Base-by-base conservation (phyloP, 2,888 invertebrate genomes). In the Pyrochroa serraticornis region DNA sequence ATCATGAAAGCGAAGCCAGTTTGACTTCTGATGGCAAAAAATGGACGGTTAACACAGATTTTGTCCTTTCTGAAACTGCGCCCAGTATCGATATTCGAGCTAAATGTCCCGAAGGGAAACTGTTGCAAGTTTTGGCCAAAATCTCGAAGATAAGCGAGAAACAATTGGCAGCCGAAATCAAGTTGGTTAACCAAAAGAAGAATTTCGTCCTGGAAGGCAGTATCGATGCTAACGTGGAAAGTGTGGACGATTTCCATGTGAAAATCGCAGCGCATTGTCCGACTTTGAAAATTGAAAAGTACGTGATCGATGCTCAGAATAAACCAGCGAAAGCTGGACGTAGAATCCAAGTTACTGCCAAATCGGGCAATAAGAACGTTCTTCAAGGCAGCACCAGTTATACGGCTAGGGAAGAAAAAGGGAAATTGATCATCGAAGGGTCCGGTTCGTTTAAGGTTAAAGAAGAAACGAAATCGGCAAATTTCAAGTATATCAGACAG, bases 391-490 rank as follows among this genome's bases (percentile, higher is more conserved):
- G 86, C 71, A 88, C 89, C 1, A 86, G 84, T 3, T 91, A 88
- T 77, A 85, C 85, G 58, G 83, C 87, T 58, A 88, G 89, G 63
- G 86, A 87, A 55, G 90, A 90, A 74, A 87, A 85, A 32, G 85
- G 85, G 8, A 90, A 90, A 74, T 82, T 84, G 47, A 87, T 89
- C 50, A 81, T 91, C 6, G 92, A 92, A 74, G 92, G 92, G 0
- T 87, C 86, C 6, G 92, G 92, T 1, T 85, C 84, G 36, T 80
- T 92, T 9, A 88, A 87, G 68, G 82, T 89, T n/a, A 84, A 85
- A 50, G 88, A 89, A 1, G 84, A 87, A 49, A 82, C 85, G 57
- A 86, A 87, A 64, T 85, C 86, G 8, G 87, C 88, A 0, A 89
- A 86, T 75, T 92, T 92, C 79, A 91, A 90, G 68, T 87, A 88